Conservation (phyloP, 2,113 vertebrate genomes). For the Galemys pyrenaicus region DNA sequence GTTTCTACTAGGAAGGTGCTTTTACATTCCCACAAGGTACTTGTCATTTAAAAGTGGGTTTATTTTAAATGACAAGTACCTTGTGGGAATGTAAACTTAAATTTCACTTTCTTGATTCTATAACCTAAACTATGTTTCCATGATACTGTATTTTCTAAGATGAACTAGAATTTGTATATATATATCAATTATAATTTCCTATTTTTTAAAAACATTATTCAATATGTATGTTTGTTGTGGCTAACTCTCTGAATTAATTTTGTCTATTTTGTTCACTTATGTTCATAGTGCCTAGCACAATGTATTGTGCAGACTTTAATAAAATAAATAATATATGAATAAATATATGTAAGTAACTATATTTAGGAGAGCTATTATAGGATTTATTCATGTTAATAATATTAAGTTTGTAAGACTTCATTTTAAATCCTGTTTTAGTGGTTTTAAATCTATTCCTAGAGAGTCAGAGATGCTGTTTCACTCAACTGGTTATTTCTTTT, state of each 20-base stretch:
- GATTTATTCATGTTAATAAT: not conserved
- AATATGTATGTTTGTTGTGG: not conserved
- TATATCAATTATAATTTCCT: not conserved
- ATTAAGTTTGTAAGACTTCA: not conserved
- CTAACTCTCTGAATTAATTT: not conserved
- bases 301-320: not conserved
- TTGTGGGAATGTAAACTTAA: not conserved
- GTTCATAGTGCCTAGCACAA: not conserved
- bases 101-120: not conserved
- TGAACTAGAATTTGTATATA: not conserved
- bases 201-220: not conserved
- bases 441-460: not conserved
- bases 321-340: not conserved
- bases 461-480: slow-evolving; percentile 6
- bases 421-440: not conserved
- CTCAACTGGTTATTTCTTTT: not conserved
- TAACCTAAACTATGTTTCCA: not conserved
- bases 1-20: not conserved
- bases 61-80: not conserved
- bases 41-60: no score
- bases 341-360: not conserved
- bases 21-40: no score
- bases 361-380: not conserved
- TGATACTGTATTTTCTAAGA: not conserved
- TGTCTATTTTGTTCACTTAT: not conserved